Base-by-base conservation (phyloP, 2,113 vertebrate genomes). In the Oryzias curvinotus region DNA sequence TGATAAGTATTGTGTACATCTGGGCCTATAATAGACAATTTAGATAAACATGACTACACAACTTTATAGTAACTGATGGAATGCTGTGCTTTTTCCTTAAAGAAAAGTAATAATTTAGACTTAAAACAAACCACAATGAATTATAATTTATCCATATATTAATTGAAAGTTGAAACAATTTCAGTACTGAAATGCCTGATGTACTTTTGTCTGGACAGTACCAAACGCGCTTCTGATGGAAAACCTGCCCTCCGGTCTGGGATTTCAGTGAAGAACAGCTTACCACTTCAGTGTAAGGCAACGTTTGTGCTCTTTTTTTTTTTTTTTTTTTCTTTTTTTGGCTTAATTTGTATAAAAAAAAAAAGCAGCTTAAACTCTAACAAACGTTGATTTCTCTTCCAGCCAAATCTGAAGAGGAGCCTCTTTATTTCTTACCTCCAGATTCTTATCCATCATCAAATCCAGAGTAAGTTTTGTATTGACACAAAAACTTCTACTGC, bases 341-440 rank as follows among this genome's bases (percentile, higher is more conserved):
- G 26, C 26, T 42, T 19, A 23, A 13, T 46, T 44, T 17, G 44
- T 17, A 16, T 8, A 42, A 28, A 55, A 1, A 18, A 41, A 12
- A 2, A 13, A 14, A 41, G 42, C 41, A 55, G 7, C 19, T 7
- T 15, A 13, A 14, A 41, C 0, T 59, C 26, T 73, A 18, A 68
- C 21, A 3, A 4, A 42, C 23, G 59, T 25, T 21, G 12, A 0
- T 45, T 0, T 66, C n/a, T 80, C 21, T 70, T 78, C 43, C 62
- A 91, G 89, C 86, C 17, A 85, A 84, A 45, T 50, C 80, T 44
- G 47, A 8, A 44, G 92, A 93, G 19, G 92, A 93, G 78, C 92
- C 92, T 0, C 70, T 93, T 63, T 93, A 93, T 71, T 91, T 83
- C 14, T 82, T 93, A 45, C 92, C 92, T 19, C 92, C 92, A 53